These are phyloP conservation scores for Notothenia rossii DNA, from an alignment of 2,113 vertebrate species.

Conservation along the genomic window DNA sequence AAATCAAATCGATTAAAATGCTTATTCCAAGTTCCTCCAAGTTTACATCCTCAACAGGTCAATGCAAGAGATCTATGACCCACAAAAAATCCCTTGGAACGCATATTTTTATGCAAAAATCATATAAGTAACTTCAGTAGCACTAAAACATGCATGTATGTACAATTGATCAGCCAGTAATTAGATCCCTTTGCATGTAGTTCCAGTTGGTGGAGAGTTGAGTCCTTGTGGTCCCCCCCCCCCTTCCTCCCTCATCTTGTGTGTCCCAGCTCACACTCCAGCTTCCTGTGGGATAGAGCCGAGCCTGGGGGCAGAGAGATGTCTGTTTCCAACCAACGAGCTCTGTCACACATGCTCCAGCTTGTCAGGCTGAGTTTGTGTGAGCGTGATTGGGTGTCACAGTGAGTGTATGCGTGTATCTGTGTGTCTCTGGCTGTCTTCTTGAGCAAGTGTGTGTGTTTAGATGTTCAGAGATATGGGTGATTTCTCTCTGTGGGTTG, in stretches of 20 bases:
- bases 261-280: conserved; percentile 77
- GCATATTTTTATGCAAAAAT: too few relatives aligned
- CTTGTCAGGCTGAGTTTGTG: conserved; percentile 73
- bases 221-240: conserved; percentile 26
- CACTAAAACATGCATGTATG: not conserved
- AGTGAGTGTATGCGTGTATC: conserved; percentile 38
- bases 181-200: conserved; percentile 10
- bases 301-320: conserved; percentile 71
- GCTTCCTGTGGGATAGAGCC: conserved; percentile 78
- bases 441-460: conserved; percentile 46
- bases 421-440: conserved; percentile 41
- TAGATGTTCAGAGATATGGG: conserved; percentile 57
- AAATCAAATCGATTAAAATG: not conserved
- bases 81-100: too few relatives aligned
- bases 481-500: conserved; percentile 59
- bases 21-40: not conserved
- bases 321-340: conserved; percentile 68
- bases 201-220: conserved; percentile 33
- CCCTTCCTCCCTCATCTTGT: conserved; percentile 56
- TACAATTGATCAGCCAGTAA: not conserved
- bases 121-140: conserved; percentile 1
- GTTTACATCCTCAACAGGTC: not conserved
- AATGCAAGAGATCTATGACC: too few relatives aligned
- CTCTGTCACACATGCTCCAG: conserved; percentile 74
- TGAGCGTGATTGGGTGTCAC: conserved; percentile 61